Percentiles rank a stretch among this genome's conserved stretches.
Evolutionary conservation across 1,140 invertebrate species (phyloP).

Genomic region (Drosophila ambigua): DNA sequence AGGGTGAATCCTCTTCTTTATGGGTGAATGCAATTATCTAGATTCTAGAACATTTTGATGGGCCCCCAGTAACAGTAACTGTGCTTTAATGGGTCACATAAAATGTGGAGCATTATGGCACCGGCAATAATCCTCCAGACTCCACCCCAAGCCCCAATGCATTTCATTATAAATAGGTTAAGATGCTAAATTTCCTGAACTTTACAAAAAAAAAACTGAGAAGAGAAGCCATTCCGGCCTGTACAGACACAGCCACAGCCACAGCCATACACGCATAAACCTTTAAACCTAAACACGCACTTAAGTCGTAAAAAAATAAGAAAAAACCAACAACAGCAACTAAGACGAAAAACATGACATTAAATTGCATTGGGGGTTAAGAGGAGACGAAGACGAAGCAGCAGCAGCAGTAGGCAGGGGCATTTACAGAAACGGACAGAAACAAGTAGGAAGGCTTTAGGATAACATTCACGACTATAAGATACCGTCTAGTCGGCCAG

Average conservation of each 20-base stretch:
- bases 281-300: conserved; percentile 81
- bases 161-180: conserved; percentile 82
- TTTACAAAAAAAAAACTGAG: conserved; percentile 50
- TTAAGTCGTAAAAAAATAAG: conserved; percentile 74
- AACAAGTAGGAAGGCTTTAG: neutral
- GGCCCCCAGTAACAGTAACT: conserved; percentile 58
- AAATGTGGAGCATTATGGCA: conserved; percentile 71
- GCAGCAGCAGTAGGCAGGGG: neutral
- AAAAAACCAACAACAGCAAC: conserved; percentile 63
- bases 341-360: conserved; percentile 81
- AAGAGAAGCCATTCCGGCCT: conserved; percentile 18
- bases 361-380: conserved; percentile 77
- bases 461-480: too few relatives aligned
- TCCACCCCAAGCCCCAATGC: conserved; percentile 31
- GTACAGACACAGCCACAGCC: conserved; percentile 6
- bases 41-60: conserved; percentile 39
- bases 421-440: too few relatives aligned
- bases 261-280: conserved; percentile 53
- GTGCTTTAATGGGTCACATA: conserved; percentile 72
- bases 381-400: conserved; percentile 35
- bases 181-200: conserved; percentile 74
- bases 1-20: conserved; percentile 3
- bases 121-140: conserved; percentile 39
- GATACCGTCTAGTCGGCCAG: too few relatives aligned
- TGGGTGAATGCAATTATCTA: conserved; percentile 57